A percentile compares a stretch with the other conserved stretches of the same genome.
Conservation (phyloP, 2,888 invertebrate species). For the Dryobotodes eremita region DNA sequence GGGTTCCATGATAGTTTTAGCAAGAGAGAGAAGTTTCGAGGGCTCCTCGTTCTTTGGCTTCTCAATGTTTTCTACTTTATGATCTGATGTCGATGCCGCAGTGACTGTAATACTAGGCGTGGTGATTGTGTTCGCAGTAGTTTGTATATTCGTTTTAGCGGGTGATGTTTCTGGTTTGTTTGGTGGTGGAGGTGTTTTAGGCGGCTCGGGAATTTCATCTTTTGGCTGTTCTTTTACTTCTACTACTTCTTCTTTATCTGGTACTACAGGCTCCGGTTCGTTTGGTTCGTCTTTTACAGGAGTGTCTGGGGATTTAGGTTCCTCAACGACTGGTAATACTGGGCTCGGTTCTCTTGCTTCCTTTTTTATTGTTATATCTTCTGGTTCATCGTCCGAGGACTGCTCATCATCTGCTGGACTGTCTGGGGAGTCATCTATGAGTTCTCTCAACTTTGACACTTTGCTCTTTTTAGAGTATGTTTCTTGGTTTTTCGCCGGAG, state of each 20-base stretch:
- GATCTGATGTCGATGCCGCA: slow-evolving; percentile 39
- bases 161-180: slow-evolving; percentile 59
- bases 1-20: slow-evolving; percentile 59
- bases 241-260: slow-evolving; percentile 69
- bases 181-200: slow-evolving; percentile 78
- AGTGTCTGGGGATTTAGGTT: slow-evolving; percentile 68
- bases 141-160: slow-evolving; percentile 58
- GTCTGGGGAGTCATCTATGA: slow-evolving; percentile 89
- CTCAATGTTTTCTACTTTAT: slow-evolving; percentile 37
- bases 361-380: slow-evolving; percentile 78
- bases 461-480: slow-evolving; percentile 90
- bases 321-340: slow-evolving; percentile 70
- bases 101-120: slow-evolving; percentile 41
- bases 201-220: slow-evolving; percentile 77
- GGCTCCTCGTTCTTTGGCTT: slow-evolving; percentile 63
- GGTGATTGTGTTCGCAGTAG: slow-evolving; percentile 34
- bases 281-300: slow-evolving; percentile 52
- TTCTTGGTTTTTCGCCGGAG: slow-evolving; percentile 90
- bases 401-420: slow-evolving; percentile 89
- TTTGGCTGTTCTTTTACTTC: slow-evolving; percentile 70
- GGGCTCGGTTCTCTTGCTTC: slow-evolving; percentile 74
- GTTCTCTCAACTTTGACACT: slow-evolving; percentile 85
- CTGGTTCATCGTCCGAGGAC: slow-evolving; percentile 87
- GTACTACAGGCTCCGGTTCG: slow-evolving; percentile 68
- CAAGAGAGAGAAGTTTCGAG: slow-evolving; percentile 33